Percentiles rank a stretch among this genome's conserved stretches.
Conservation (phyloP, 2,113 vertebrate species). For the Piprites chloris region DNA sequence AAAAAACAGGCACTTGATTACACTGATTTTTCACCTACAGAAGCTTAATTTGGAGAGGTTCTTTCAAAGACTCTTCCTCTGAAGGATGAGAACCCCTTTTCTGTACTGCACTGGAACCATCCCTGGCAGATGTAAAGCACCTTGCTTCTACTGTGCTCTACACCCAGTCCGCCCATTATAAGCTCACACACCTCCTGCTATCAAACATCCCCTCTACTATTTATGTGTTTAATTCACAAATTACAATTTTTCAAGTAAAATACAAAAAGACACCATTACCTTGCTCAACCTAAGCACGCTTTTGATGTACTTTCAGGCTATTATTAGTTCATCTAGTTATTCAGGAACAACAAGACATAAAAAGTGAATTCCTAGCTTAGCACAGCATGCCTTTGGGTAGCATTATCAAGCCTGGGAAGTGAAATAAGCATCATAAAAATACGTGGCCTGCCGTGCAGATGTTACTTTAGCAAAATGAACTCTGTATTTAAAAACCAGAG, state of each 20-base stretch:
- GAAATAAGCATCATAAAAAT: slow-evolving; percentile 53
- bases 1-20: neutral
- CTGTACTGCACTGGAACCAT: neutral
- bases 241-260: neutral
- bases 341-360: slow-evolving; percentile 44
- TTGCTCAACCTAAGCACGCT: neutral
- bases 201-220: neutral
- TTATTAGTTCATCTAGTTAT: slow-evolving; percentile 17
- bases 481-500: slow-evolving; percentile 4
- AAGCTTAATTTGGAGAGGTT: neutral
- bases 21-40: neutral
- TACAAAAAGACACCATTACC: neutral
- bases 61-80: neutral
- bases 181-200: neutral
- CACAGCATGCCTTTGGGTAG: slow-evolving; percentile 52
- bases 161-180: neutral
- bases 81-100: neutral
- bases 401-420: slow-evolving; percentile 17
- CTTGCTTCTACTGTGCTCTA: neutral
- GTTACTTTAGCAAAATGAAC: slow-evolving; percentile 20
- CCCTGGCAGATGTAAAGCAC: neutral
- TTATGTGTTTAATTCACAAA: neutral
- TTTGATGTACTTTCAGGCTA: neutral
- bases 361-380: slow-evolving; percentile 42
- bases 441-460: neutral